Evolutionary conservation across 2,797 vertebrate genomes (phyloP), one percentile per base, ranked within the genome.

Genomic region (Urophycis tenuis): DNA sequence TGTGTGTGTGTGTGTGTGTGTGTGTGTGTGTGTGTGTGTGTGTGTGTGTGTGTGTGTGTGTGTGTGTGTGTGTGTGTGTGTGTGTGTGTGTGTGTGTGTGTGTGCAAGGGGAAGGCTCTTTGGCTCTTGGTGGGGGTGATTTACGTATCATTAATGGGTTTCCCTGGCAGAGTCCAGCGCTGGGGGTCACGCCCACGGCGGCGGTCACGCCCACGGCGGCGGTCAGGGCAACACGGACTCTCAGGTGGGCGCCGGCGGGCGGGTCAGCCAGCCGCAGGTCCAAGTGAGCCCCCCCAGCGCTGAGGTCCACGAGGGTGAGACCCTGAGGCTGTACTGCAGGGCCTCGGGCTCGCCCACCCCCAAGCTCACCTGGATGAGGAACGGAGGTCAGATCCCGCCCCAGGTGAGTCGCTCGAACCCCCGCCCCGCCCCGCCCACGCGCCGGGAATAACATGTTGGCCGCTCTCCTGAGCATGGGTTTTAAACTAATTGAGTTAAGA

Each of bases 331-430:
- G 81, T 98, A 98, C 92, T 99, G 98, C 90, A 90, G 96, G 0
- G 96, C 95, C 0, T 91, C 93, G 0, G 97, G 97, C 1, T 93
- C 92, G 0, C 96, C 97, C 39, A 85, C 92, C 0, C 95, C 96
- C 22, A 94, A 91, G 72, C 95, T 99, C 89, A 94, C 92, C 86
- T 99, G 98, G 98, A 94, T 92, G 89, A 98, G 94, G 85, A 94
- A 95, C 69, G 95, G 93, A 10, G 95, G 95, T 77, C 85, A 91
- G 5, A 87, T 99, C 32, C 95, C 97, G 0, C 80, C 90, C 0
- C 95, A 98, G 96, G 98, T 99, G 87, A 96, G 92, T 84, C 8
- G 1, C 72, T 41, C 2, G n/a, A 84, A 29, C n/a, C 60, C 12
- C 60, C n/a, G 60, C 11, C n/a, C 29, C 60, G 93, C 35, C 22